Percentiles rank a stretch among this genome's conserved stretches.
phyloP scores from a whole-genome alignment of 2,797 vertebrate species.

The Spinus olivaceus region DNA sequence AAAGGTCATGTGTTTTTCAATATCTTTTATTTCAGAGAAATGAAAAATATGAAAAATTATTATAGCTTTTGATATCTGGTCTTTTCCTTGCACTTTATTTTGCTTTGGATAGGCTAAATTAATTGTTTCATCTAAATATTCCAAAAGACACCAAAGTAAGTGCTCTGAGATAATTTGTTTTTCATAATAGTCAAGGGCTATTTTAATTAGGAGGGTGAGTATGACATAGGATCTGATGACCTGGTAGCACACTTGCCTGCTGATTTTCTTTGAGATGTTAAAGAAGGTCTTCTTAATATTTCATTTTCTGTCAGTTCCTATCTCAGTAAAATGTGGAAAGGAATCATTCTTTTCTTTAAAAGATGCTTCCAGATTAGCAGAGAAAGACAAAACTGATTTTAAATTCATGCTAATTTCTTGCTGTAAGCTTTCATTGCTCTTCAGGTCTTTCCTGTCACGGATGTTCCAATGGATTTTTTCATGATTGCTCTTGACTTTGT shows the following conservation, averaged over 20 bases:
- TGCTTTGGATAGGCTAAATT: background rate
- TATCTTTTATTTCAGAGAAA: background rate
- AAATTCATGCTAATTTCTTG: background rate
- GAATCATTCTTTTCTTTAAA: background rate
- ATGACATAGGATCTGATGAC: background rate
- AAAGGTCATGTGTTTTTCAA: background rate
- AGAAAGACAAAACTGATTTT: background rate
- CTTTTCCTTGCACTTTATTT: background rate
- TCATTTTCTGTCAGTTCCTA: background rate
- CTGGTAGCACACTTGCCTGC: background rate
- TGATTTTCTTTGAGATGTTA: background rate
- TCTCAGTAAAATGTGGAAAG: background rate
- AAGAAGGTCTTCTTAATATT: background rate
- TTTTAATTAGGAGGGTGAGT: background rate
- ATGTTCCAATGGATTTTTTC: background rate
- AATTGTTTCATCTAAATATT: background rate
- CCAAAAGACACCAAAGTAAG: background rate
- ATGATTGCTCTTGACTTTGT: constrained; percentile 8
- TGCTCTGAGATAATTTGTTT: background rate
- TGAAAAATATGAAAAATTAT: background rate
- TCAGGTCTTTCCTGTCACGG: background rate
- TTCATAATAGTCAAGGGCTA: background rate
- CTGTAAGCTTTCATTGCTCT: background rate
- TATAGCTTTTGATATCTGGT: background rate
- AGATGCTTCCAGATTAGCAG: background rate